Evolutionary conservation across 1,140 invertebrate genomes (phyloP), one percentile per base, ranked within the genome.

Genomic region (Cecropterus lyciades): DNA sequence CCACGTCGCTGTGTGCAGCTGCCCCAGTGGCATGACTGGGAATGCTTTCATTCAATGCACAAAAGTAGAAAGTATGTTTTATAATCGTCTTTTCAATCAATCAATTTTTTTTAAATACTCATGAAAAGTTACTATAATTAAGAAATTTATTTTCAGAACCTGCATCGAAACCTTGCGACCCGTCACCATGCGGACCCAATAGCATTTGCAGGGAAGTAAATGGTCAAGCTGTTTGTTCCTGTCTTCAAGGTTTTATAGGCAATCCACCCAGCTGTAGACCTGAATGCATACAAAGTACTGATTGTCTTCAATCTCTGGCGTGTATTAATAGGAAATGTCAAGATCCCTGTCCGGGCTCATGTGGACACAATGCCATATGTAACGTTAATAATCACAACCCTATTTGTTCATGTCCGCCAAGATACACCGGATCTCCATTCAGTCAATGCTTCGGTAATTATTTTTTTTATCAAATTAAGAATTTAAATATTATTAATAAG

Each of bases 241-340:
- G 96, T 80, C 59, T 95, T 33, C 85, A 93, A 57, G 94, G 93
- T 48, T 96, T 94, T 77, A 91, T 95, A 17, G 96, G 96, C 46
- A 94, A 93, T 73, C 95, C 96, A 51, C 95, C 95, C 1, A 93
- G 93, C 69, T 97, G 96, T 84, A 93, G 95, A 67, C 94, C 96
- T 14, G 95, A 96, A 82, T 97, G 96, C 88, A 94, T 95, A 57
- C 93, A 95, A 53, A 96, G 95, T 83, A 94, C 95, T 2, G 96
- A 97, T 76, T 95, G 96, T 89, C 73, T 93, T 16, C 90, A 93
- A 30, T 93, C 93, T 59, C 89, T 94, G 65, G 95, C 95, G 0
- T 97, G 96, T 80, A 93, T 96, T 17, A 96, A 96, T 82, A 93
- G 95, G 70, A 96, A 96, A 92, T 97, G 96, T 77, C 89, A 93